Evolutionary conservation across 2,888 invertebrate species (phyloP).

Genomic region (Tetheella fluctuosa): DNA sequence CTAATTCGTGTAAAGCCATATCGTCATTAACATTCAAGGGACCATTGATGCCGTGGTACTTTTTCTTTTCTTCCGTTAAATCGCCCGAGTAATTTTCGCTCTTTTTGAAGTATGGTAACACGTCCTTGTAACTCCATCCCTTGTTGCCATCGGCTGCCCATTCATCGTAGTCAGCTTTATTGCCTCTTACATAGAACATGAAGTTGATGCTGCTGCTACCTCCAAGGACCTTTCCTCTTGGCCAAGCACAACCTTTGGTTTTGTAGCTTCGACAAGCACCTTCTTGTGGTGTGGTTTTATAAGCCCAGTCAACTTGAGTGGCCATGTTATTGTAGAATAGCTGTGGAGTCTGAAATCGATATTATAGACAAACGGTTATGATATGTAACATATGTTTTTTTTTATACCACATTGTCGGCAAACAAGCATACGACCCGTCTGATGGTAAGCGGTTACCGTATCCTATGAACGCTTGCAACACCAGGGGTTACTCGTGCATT

Average conservation of each 20-base stretch:
- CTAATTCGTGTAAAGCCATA: constrained; percentile 39
- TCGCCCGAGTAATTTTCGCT: constrained; percentile 67
- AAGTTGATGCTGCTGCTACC: constrained; percentile 84
- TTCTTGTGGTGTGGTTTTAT: constrained; percentile 75
- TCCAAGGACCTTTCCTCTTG: constrained; percentile 86
- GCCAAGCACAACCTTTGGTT: constrained; percentile 75
- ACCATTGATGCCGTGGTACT: constrained; percentile 66
- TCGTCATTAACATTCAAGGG: constrained; percentile 65
- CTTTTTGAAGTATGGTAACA: constrained; percentile 78
- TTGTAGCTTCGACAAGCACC: constrained; percentile 69
- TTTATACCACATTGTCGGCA: too few relatives aligned
- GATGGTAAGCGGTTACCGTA: too few relatives aligned
- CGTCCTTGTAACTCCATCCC: constrained; percentile 84
- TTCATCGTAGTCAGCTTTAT: constrained; percentile 77
- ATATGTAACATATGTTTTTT: constrained; percentile 15
- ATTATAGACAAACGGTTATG: constrained; percentile 61
- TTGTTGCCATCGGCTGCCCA: constrained; percentile 82
- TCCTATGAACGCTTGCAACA: too few relatives aligned
- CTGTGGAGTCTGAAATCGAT: constrained; percentile 50
- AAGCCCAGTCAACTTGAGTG: constrained; percentile 80
- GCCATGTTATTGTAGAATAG: constrained; percentile 56
- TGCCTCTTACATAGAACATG: constrained; percentile 84
- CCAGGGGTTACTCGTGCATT: too few relatives aligned
- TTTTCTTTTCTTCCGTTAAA: constrained; percentile 35
- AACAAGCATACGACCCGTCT: too few relatives aligned